Percentiles rank a stretch among this genome's conserved stretches.
These are phyloP conservation scores for Phaethon lepturus DNA, from an alignment of 2,113 vertebrate genomes.

Conservation along the genomic window DNA sequence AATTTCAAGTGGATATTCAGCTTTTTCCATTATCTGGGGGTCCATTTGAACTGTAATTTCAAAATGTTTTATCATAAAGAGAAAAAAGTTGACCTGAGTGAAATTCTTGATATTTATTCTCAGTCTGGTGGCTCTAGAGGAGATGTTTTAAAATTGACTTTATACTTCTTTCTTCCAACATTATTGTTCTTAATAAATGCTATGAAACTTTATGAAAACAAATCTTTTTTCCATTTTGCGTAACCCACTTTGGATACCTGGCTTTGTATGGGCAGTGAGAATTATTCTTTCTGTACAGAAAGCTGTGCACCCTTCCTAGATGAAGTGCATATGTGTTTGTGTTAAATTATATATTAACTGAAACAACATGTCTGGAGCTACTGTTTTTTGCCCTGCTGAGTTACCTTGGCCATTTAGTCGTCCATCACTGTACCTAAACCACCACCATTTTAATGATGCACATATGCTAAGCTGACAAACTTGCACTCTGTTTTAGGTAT, in stretches of 20 bases:
- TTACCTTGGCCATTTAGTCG: background rate
- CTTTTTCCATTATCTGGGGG: background rate
- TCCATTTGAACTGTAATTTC: background rate
- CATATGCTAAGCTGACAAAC: background rate
- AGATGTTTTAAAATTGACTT: background rate
- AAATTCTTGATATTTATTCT: background rate
- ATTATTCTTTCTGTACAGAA: background rate
- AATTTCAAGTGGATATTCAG: background rate
- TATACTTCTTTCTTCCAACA: background rate
- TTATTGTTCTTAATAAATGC: background rate
- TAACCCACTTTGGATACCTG: background rate
- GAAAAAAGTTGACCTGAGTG: background rate
- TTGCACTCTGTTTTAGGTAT: conserved; percentile 74
- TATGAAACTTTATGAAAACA: background rate
- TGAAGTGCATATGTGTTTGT: background rate
- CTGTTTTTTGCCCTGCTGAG: background rate
- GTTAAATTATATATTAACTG: background rate
- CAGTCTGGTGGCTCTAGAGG: background rate
- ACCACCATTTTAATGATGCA: background rate
- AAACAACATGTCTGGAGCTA: background rate
- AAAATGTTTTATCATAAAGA: background rate
- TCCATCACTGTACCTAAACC: background rate
- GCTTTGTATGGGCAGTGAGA: background rate
- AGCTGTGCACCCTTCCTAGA: background rate
- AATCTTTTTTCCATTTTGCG: background rate